phyloP scores from a whole-genome alignment of 2,888 invertebrate genomes.

The Molorchus minor region DNA sequence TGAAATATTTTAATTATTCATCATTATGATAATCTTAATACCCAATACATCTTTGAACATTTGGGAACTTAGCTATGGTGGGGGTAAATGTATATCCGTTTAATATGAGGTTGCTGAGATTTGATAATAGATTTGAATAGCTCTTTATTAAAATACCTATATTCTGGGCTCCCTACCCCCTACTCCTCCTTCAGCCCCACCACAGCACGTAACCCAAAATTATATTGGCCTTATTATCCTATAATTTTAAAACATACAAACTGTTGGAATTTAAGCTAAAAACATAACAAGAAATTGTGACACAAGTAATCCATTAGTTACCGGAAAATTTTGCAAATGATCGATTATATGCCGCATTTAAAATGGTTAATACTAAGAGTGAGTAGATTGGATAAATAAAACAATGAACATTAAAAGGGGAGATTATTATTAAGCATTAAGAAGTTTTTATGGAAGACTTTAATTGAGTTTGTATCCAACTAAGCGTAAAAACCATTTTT shows the following conservation, averaged over 20 bases:
- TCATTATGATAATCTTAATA: too few relatives aligned
- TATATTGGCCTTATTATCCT: too few relatives aligned
- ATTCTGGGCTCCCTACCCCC: too few relatives aligned
- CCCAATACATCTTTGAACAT: too few relatives aligned
- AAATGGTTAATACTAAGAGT: conserved; percentile 12
- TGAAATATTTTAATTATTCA: too few relatives aligned
- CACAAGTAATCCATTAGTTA: not conserved
- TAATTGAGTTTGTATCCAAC: conserved; percentile 14
- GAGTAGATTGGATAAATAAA: conserved; percentile 16
- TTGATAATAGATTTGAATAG: too few relatives aligned
- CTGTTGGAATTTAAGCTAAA: not conserved
- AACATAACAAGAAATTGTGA: not conserved
- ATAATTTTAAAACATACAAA: not conserved
- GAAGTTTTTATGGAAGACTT: conserved; percentile 1
- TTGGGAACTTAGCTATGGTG: too few relatives aligned
- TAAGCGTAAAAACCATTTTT: conserved; percentile 8
- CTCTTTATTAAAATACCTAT: too few relatives aligned
- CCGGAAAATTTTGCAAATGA: not conserved
- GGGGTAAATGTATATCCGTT: too few relatives aligned
- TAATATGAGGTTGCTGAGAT: too few relatives aligned
- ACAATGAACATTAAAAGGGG: conserved; percentile 7
- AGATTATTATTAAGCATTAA: conserved; percentile 1
- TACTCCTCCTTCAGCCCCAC: too few relatives aligned
- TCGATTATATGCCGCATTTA: conserved; percentile 12
- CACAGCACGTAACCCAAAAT: too few relatives aligned